Percentiles rank a stretch among this genome's conserved stretches.
Evolutionary conservation across 2,797 vertebrate genomes (phyloP).

Genomic region (Smutsia temminckii): DNA sequence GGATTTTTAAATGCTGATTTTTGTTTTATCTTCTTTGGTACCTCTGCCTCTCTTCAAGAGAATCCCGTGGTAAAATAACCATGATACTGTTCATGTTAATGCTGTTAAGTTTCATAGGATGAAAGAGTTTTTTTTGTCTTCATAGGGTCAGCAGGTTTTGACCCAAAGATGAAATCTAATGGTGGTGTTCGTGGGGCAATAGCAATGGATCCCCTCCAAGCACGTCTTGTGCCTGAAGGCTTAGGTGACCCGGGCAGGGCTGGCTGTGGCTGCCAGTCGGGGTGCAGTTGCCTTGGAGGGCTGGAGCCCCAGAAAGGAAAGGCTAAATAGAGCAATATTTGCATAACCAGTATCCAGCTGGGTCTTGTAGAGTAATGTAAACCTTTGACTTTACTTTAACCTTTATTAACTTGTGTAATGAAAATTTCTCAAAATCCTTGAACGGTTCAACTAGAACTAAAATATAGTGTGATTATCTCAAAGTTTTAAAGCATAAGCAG

Average conservation of each 20-base stretch:
- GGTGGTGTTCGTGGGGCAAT: background rate
- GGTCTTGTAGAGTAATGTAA: background rate
- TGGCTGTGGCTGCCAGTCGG: background rate
- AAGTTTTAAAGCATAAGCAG: background rate
- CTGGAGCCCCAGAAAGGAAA: background rate
- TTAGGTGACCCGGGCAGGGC: background rate
- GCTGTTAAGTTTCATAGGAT: background rate
- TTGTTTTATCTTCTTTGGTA: background rate
- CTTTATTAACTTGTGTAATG: background rate
- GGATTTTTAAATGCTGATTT: background rate
- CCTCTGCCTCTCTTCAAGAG: conserved; percentile 30
- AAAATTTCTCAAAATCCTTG: conserved; percentile 5
- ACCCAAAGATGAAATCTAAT: background rate
- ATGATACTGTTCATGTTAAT: background rate
- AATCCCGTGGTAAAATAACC: background rate
- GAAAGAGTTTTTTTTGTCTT: background rate
- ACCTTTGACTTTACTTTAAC: conserved; percentile 11
- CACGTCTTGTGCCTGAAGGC: background rate
- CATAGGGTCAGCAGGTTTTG: background rate
- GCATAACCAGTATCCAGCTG: background rate
- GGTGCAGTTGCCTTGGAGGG: background rate
- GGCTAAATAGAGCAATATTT: background rate
- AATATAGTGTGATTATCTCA: background rate
- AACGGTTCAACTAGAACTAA: background rate
- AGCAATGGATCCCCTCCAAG: background rate